phyloP scores from a whole-genome alignment of 2,113 vertebrate species.

The Bos indicus region DNA sequence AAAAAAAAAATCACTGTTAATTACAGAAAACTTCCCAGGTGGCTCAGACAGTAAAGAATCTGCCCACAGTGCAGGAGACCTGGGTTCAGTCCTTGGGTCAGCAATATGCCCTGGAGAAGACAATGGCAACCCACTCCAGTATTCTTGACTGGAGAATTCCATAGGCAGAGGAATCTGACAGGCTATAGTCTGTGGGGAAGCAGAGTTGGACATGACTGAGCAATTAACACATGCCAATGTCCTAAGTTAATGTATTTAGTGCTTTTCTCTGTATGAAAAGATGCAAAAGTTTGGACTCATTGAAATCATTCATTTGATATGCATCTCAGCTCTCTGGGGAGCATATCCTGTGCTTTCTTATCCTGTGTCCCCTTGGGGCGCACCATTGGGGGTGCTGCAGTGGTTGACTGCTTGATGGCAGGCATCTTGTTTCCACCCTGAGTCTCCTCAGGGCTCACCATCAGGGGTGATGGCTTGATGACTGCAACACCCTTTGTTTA shows the following conservation, averaged over 20 bases:
- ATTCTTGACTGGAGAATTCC: not conserved
- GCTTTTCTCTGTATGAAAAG: not conserved
- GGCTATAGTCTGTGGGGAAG: not conserved
- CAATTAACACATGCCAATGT: not conserved
- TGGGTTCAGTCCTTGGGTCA: not conserved
- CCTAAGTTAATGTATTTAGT: not conserved
- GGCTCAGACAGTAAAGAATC: not conserved
- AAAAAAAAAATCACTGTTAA: not conserved
- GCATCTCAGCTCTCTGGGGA: not conserved
- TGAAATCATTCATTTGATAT: not conserved
- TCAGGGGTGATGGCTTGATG: not conserved
- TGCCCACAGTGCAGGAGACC: not conserved
- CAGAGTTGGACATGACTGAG: not conserved
- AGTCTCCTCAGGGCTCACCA: not conserved
- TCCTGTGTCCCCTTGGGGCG: not conserved
- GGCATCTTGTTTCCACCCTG: not conserved
- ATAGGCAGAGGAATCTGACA: not conserved
- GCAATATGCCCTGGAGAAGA: not conserved
- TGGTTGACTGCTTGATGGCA: not conserved
- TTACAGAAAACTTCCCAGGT: not conserved
- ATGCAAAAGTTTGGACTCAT: not conserved
- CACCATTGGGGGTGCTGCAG: rapidly evolving
- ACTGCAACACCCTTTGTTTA: not conserved
- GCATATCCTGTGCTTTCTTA: not conserved
- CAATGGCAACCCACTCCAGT: not conserved